Base-by-base conservation (phyloP, 2,797 vertebrate genomes). In the Pipistrellus kuhlii region DNA sequence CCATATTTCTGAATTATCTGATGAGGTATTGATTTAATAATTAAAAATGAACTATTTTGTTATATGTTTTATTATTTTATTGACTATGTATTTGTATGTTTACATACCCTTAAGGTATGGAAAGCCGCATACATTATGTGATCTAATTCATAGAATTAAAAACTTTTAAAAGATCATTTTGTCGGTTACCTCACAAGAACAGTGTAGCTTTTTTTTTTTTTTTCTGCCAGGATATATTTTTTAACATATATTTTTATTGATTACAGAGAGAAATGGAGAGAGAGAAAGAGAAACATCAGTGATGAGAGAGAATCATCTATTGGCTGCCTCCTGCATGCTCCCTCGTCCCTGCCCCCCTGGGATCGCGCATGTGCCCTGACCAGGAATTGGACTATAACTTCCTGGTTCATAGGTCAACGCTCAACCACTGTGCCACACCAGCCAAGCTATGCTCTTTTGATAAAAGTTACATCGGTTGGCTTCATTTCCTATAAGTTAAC, bases 401-500 rank as follows among this genome's bases (percentile, higher is more conserved):
- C 53, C 53, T 55, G 20, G 57, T 59, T 59, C 57, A 27, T 59
- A 59, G 25, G 25, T 59, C 25, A 27, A 14, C 5, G 12, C 57
- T 59, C 57, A 59, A 30, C 57, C 25, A 59, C 57, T 59, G 57
- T 27, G 57, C 25, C 11, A 59, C 12, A 59, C 12, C 57, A 59
- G 57, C 57, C 57, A 59, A 25, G 57, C 25, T 59, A 95, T 91
- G 82, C 83, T 80, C 66, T 44, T 53, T 96, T 96, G 93, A 96
- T 78, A 5, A 94, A 96, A 96, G 96, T 96, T 92, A 95, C 88
- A 96, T 94, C 97, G 96, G 95, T 95, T 97, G 91, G 73, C 46
- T 95, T 92, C 91, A 96, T 97, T 96, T 97, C 91, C 95, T 96
- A 87, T 85, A 96, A 94, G 97, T 94, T 57, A 97, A 86, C 82